Percentiles rank a stretch among this genome's conserved stretches.
Conservation (phyloP, 1,140 invertebrate species). For the Drosophila burlai region DNA sequence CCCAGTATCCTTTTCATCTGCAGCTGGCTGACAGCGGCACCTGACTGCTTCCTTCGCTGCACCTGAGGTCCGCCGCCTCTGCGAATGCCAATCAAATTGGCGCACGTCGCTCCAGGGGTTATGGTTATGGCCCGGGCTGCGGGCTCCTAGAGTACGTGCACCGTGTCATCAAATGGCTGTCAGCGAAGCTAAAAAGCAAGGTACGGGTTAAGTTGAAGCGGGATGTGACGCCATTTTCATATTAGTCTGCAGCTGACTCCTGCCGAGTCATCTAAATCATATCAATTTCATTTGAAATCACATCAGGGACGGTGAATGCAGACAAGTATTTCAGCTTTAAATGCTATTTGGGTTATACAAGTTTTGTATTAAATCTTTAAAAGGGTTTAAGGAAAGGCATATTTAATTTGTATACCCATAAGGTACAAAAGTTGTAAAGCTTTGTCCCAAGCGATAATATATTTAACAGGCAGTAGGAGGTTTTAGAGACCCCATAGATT, state of each 20-base stretch:
- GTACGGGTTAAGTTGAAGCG: conserved; percentile 16
- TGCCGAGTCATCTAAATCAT: conserved; percentile 11
- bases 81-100: conserved; percentile 80
- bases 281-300: conserved; percentile 28
- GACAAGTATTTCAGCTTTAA: neutral
- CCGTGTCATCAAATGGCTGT: conserved; percentile 64
- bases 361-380: neutral
- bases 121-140: conserved; percentile 25
- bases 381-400: neutral
- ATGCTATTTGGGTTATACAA: neutral
- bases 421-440: too few relatives aligned
- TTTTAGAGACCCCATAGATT: too few relatives aligned
- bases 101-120: conserved; percentile 59
- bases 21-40: conserved; percentile 21
- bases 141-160: conserved; percentile 14
- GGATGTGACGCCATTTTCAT: conserved; percentile 71
- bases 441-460: too few relatives aligned
- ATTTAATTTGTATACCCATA: too few relatives aligned
- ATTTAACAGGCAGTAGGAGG: too few relatives aligned
- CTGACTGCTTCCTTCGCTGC: conserved; percentile 17
- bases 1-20: conserved; percentile 11
- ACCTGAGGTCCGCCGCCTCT: conserved; percentile 29
- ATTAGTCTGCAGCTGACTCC: conserved; percentile 27
- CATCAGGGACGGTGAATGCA: neutral
- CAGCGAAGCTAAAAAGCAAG: conserved; percentile 37